A percentile compares a stretch with the other conserved stretches of the same genome.
Conservation (phyloP, 2,888 invertebrate genomes). For the Elegia similella region DNA sequence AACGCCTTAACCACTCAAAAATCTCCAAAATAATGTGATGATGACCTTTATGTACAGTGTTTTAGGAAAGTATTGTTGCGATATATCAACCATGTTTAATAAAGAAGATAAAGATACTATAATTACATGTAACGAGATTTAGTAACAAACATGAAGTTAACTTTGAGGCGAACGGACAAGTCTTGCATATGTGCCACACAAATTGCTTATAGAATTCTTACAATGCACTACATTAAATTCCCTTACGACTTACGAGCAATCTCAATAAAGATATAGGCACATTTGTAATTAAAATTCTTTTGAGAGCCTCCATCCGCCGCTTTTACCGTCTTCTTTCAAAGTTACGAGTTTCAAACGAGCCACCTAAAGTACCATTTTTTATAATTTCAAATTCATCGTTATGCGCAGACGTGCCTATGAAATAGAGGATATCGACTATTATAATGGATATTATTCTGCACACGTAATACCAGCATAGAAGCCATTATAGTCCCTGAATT, state of each 20-base stretch:
- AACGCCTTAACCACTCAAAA: too few species aligned
- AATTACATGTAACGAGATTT: too few species aligned
- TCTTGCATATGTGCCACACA: too few species aligned
- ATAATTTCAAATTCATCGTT: conserved; percentile 5
- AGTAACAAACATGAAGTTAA: too few species aligned
- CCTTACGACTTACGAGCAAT: too few species aligned
- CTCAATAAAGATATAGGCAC: background rate
- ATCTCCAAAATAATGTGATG: too few species aligned
- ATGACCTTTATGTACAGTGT: too few species aligned
- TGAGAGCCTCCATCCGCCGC: background rate
- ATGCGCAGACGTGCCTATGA: background rate
- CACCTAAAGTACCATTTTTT: conserved; percentile 16
- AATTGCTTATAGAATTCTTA: background rate
- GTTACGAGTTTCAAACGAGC: conserved; percentile 8
- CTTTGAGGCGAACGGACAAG: too few species aligned
- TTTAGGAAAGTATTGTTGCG: too few species aligned
- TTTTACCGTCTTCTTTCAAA: conserved; percentile 12
- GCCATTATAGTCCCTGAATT: background rate
- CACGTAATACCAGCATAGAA: background rate
- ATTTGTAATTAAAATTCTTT: conserved; percentile 1
- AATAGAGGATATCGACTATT: background rate
- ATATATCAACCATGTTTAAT: too few species aligned
- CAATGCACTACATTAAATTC: background rate
- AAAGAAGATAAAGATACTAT: too few species aligned
- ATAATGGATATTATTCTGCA: background rate